Evolutionary conservation across 2,888 invertebrate genomes (phyloP).

Genomic region (Tillus elongatus): DNA sequence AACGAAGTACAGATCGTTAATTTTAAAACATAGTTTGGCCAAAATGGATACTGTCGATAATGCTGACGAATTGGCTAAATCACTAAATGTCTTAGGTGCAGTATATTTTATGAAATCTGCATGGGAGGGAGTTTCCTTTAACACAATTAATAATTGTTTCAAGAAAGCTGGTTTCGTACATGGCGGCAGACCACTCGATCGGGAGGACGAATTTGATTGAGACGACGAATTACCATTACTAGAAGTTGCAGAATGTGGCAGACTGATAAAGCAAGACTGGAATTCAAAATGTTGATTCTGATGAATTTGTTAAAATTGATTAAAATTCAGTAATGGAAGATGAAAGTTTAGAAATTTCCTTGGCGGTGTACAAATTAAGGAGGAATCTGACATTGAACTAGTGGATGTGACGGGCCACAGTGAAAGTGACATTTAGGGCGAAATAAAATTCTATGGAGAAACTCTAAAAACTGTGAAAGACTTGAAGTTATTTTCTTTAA

Average conservation of each 20-base stretch:
- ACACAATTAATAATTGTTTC: slow-evolving; percentile 7
- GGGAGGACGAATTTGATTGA: slow-evolving; percentile 2
- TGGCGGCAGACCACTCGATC: not conserved
- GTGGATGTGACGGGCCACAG: too few relatives aligned
- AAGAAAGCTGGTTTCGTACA: slow-evolving; percentile 8
- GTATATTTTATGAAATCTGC: slow-evolving; percentile 5
- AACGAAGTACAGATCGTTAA: slow-evolving; percentile 2
- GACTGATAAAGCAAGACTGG: too few relatives aligned
- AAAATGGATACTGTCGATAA: slow-evolving; percentile 6
- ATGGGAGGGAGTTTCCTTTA: slow-evolving; percentile 5
- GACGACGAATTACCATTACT: slow-evolving; percentile 11
- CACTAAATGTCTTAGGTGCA: slow-evolving; percentile 8
- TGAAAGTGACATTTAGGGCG: not conserved
- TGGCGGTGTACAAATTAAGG: not conserved
- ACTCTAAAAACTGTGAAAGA: not conserved
- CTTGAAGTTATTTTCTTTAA: too few relatives aligned
- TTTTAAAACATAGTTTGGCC: slow-evolving; percentile 7
- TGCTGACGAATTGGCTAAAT: slow-evolving; percentile 2
- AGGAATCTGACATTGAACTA: not conserved
- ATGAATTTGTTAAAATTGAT: not conserved
- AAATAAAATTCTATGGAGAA: slow-evolving; percentile 8
- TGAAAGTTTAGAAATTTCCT: not conserved
- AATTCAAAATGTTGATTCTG: too few relatives aligned
- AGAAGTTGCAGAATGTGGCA: slow-evolving; percentile 5
- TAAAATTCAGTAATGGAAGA: slow-evolving; percentile 7